phyloP scores from a whole-genome alignment of 2,797 vertebrate species.

The Rhodeus uyekii region DNA sequence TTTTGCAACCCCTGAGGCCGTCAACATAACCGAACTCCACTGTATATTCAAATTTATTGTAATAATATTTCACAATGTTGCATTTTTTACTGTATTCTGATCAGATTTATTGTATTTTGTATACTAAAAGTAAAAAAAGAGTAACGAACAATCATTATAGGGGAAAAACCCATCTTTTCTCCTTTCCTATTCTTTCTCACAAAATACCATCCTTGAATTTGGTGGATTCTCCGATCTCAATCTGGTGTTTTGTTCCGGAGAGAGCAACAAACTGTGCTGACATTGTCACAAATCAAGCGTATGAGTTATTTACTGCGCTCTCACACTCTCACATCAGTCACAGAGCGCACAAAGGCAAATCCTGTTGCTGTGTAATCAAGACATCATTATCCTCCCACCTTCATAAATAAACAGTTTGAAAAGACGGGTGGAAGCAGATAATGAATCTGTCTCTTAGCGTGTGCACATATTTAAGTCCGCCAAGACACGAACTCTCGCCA shows the following conservation, averaged over 20 bases:
- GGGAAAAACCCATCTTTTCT: background rate
- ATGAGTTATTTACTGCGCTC: conserved; percentile 48
- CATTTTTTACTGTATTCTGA: background rate
- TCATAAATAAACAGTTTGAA: conserved; percentile 62
- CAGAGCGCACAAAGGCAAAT: conserved; percentile 43
- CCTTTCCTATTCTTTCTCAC: background rate
- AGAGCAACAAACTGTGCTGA: conserved; percentile 32
- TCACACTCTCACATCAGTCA: conserved; percentile 44
- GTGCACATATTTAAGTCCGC: conserved; percentile 32
- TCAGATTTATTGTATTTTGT: background rate
- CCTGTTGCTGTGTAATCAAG: conserved; percentile 58
- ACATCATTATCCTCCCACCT: conserved; percentile 54
- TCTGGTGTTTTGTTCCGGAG: conserved; percentile 7
- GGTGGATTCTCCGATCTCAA: background rate
- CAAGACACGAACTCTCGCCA: conserved; percentile 45
- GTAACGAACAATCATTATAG: background rate
- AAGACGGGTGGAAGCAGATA: conserved; percentile 38
- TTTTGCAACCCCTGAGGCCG: no score
- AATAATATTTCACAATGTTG: background rate
- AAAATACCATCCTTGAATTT: background rate
- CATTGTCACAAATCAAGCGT: conserved; percentile 20
- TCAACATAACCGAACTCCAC: no score
- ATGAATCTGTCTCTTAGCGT: conserved; percentile 36
- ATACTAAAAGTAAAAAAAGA: background rate
- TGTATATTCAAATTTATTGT: no score